Percentiles rank a stretch among this genome's conserved stretches.
Conservation (phyloP, 2,797 vertebrate genomes). For the Argentina silus region DNA sequence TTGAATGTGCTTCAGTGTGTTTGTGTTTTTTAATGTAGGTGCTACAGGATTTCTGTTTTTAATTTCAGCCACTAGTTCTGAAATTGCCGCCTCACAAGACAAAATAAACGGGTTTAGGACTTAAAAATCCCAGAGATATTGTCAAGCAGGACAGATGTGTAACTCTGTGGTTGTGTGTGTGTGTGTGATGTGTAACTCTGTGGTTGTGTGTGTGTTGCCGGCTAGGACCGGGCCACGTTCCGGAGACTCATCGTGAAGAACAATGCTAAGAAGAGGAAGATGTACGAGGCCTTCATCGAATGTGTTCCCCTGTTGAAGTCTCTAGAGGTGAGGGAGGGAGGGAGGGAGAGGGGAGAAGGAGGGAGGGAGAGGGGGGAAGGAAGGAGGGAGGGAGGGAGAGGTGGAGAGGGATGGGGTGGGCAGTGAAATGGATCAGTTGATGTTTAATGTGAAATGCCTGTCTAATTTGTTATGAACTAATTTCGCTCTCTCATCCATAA, state of each 20-base stretch:
- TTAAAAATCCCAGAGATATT: too few relatives aligned
- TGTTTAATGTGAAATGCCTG: neutral
- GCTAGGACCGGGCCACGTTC: constrained; percentile 94
- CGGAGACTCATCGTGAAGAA: constrained; percentile 97
- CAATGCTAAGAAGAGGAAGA: constrained; percentile 96
- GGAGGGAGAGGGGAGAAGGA: constrained; percentile 74
- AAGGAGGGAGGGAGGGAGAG: neutral
- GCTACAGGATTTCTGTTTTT: too few relatives aligned
- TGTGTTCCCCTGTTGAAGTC: constrained; percentile 96
- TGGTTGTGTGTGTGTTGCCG: neutral
- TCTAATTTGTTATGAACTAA: neutral
- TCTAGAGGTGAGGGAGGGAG: constrained; percentile 87
- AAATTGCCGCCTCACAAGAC: too few relatives aligned
- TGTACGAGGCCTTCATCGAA: constrained; percentile 93
- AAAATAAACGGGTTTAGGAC: too few relatives aligned
- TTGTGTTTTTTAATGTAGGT: neutral
- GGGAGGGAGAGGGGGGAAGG: neutral
- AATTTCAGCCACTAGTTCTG: too few relatives aligned
- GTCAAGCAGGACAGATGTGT: too few relatives aligned
- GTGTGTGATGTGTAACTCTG: constrained; percentile 6
- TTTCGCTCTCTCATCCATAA: neutral
- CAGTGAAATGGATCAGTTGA: neutral
- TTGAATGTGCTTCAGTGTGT: constrained; percentile 14
- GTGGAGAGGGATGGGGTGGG: neutral
- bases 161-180: neutral